phyloP scores from a whole-genome alignment of 2,797 vertebrate species.

The Sciurus vulgaris region DNA sequence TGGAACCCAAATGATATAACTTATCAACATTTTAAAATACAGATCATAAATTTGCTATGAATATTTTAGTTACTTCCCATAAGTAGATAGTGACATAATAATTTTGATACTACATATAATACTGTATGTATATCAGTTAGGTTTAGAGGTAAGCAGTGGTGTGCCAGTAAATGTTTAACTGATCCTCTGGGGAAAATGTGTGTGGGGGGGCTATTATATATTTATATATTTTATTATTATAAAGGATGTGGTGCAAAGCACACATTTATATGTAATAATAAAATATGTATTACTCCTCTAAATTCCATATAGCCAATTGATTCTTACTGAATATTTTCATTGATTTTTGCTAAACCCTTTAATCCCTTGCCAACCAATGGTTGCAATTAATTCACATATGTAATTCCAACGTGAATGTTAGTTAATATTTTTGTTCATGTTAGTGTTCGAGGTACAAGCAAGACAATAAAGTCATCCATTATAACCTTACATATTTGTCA shows the following conservation, averaged over 20 bases:
- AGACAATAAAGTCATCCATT: slow-evolving; percentile 4
- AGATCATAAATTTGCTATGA: slow-evolving; percentile 56
- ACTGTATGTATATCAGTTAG: neutral
- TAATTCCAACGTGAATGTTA: neutral
- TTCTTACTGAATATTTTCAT: slow-evolving; percentile 59
- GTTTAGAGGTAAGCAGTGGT: neutral
- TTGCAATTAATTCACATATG: slow-evolving; percentile 55
- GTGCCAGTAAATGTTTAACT: slow-evolving; percentile 46
- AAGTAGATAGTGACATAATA: slow-evolving; percentile 35
- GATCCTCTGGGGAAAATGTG: neutral
- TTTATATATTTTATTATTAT: neutral
- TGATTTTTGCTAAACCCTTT: slow-evolving; percentile 59
- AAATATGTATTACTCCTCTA: slow-evolving; percentile 34
- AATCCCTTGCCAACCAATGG: slow-evolving; percentile 13
- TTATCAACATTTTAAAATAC: slow-evolving; percentile 67
- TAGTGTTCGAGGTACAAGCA: slow-evolving; percentile 10
- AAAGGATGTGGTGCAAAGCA: neutral
- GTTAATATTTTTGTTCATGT: slow-evolving; percentile 33
- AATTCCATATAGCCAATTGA: neutral
- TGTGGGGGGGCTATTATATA: neutral
- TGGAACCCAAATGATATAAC: slow-evolving; percentile 69
- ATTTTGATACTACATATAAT: slow-evolving; percentile 42
- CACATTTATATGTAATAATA: neutral
- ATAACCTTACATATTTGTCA: neutral
- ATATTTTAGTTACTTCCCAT: slow-evolving; percentile 50